These are phyloP conservation scores for Zosterops japonicus DNA, from an alignment of 2,113 vertebrate genomes.

Conservation along the genomic window DNA sequence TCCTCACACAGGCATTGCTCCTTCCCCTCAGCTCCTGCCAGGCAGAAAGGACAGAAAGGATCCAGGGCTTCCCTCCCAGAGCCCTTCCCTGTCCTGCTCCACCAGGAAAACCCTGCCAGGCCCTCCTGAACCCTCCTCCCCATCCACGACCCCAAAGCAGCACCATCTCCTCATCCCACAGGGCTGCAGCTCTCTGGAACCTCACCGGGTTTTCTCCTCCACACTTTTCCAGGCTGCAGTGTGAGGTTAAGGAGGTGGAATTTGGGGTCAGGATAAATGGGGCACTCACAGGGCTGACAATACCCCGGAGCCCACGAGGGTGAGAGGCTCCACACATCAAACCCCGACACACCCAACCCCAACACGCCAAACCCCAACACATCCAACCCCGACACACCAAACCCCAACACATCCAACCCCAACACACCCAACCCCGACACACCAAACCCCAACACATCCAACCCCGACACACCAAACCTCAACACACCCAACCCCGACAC, in stretches of 20 bases:
- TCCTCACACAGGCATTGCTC: neutral
- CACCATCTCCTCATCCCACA: neutral
- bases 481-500: no score
- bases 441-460: no score
- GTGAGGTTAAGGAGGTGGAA: fast-evolving
- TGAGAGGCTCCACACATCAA: neutral
- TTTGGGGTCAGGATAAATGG: neutral
- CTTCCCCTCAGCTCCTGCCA: neutral
- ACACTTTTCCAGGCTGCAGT: neutral
- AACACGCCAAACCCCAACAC: no score
- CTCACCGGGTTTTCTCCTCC: neutral
- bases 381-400: neutral
- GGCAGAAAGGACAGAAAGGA: no score
- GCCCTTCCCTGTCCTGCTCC: neutral
- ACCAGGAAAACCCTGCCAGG: neutral
- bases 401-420: no score
- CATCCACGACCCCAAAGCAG: neutral
- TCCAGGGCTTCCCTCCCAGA: fast-evolving
- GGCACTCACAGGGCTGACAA: fast-evolving
- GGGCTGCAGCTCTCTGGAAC: neutral
- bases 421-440: neutral
- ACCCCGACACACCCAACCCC: no score
- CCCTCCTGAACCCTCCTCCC: fast-evolving
- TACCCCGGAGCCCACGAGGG: fast-evolving
- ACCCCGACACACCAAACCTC: neutral